Evolutionary conservation across 2,888 invertebrate genomes (phyloP), one percentile per base, ranked within the genome.

Genomic region (Epinotia nisella): DNA sequence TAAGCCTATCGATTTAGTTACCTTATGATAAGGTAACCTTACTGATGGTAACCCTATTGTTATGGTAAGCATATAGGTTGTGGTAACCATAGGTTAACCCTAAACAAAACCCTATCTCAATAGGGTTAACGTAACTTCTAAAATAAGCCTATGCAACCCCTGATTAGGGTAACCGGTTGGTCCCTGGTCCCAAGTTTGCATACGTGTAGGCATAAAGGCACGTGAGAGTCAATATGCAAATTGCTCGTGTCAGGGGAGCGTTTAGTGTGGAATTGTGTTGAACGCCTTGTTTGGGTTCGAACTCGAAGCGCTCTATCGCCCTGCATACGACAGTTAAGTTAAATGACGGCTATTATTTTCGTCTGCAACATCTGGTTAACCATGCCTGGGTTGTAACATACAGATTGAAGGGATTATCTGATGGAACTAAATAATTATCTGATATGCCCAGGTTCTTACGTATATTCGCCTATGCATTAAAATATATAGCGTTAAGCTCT

Each of bases 201-300:
- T 45, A 13, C 24, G 49, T 49, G 24, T 3, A 29, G 17, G 24
- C 45, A 49, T 24, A n/a, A 49, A 62, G 21, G 15, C 24, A 49
- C 49, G 29, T 24, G 11, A 49, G 41, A 15, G 39, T 55, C 41
- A 56, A 66, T 41, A 66, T 66, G 66, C 41, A 66, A 66, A 66
- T 66, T 66, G n/a, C 39, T 56, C 55, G 56, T 66, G 41, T 56
- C 56, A 41, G 21, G 39, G n/a, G 24, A 66, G 4, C 66, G 53
- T 56, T 53, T 56, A 66, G 66, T 21, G 24, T 21, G 41, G 39
- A 56, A 55, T 65, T 65, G 65, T 53, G 53, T 19, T 39, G 21
- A 19, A 65, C 15, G 35, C 65, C 53, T 53, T 65, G 49, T 65
- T 19, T 39, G 65, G 21, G 29, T 13, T 51, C 15, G 35, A 51